These are phyloP conservation scores for Machimus atricapillus DNA, from an alignment of 2,888 invertebrate genomes.

Conservation along the genomic window DNA sequence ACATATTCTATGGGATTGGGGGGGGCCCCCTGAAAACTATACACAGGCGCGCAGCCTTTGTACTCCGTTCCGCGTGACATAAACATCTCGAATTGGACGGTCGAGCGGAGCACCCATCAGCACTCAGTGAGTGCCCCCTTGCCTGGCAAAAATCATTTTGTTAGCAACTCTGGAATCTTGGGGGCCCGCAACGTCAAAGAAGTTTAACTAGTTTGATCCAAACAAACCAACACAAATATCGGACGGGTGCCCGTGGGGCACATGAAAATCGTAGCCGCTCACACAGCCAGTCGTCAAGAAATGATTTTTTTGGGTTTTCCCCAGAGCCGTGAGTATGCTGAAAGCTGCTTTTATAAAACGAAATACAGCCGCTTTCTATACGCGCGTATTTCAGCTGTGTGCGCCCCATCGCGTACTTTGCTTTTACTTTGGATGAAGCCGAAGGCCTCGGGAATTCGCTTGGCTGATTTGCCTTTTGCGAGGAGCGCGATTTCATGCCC, in stretches of 20 bases:
- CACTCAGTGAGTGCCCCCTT: background rate
- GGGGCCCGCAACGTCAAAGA: background rate
- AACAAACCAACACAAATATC: conserved; percentile 19
- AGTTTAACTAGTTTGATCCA: conserved; percentile 20
- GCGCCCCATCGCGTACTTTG: background rate
- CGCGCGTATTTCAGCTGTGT: background rate
- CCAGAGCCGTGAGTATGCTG: conserved; percentile 27
- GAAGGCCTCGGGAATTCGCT: conserved; percentile 2
- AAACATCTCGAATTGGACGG: background rate
- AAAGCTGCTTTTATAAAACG: conserved; percentile 1
- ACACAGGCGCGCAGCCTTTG: background rate
- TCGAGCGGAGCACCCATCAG: background rate
- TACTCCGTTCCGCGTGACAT: background rate
- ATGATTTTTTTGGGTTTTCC: conserved; percentile 46
- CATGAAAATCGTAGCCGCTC: background rate
- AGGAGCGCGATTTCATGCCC: background rate
- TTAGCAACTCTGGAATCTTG: background rate
- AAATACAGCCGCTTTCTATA: background rate
- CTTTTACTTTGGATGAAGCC: background rate
- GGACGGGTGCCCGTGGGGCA: background rate
- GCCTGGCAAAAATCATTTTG: background rate
- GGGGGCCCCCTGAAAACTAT: background rate
- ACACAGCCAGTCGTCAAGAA: background rate
- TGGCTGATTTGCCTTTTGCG: background rate
- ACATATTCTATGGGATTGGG: background rate